Percentiles rank a stretch among this genome's conserved stretches.
Evolutionary conservation across 2,888 invertebrate genomes (phyloP).

Genomic region (Polylopha cassiicola): DNA sequence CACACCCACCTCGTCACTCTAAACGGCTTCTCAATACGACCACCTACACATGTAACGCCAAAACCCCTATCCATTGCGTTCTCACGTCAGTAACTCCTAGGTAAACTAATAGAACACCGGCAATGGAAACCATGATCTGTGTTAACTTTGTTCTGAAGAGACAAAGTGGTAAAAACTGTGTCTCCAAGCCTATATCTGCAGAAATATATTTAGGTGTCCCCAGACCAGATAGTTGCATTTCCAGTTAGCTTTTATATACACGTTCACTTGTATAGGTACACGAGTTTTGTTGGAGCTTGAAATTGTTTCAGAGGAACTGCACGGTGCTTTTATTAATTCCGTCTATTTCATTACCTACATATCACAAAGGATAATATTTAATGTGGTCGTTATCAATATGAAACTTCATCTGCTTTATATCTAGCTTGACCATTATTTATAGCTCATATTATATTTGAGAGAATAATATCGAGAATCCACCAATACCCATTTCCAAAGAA

Average conservation of each 20-base stretch:
- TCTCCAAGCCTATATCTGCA: slow-evolving; percentile 68
- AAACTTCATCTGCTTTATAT: too few relatives aligned
- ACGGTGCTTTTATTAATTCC: slow-evolving; percentile 21
- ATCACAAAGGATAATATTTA: too few relatives aligned
- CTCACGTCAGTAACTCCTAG: neutral
- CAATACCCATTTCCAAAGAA: too few relatives aligned
- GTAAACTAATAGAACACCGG: slow-evolving; percentile 15
- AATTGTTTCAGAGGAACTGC: slow-evolving; percentile 48
- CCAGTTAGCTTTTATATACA: slow-evolving; percentile 48
- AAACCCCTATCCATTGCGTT: slow-evolving; percentile 37
- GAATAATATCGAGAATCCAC: too few relatives aligned
- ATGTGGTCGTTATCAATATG: too few relatives aligned
- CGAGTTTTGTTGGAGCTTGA: slow-evolving; percentile 64
- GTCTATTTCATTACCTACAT: too few relatives aligned
- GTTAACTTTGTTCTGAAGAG: slow-evolving; percentile 43
- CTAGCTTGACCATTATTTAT: too few relatives aligned
- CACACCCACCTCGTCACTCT: slow-evolving; percentile 58
- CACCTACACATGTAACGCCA: slow-evolving; percentile 26
- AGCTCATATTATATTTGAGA: too few relatives aligned
- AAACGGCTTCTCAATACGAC: slow-evolving; percentile 44
- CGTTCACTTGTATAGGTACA: slow-evolving; percentile 58
- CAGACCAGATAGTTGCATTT: slow-evolving; percentile 72
- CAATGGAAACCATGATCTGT: slow-evolving; percentile 35
- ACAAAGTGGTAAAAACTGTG: slow-evolving; percentile 54
- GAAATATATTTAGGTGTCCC: slow-evolving; percentile 65